These are phyloP conservation scores for Nicator chloris DNA, from an alignment of 2,113 vertebrate genomes.

Conservation along the genomic window DNA sequence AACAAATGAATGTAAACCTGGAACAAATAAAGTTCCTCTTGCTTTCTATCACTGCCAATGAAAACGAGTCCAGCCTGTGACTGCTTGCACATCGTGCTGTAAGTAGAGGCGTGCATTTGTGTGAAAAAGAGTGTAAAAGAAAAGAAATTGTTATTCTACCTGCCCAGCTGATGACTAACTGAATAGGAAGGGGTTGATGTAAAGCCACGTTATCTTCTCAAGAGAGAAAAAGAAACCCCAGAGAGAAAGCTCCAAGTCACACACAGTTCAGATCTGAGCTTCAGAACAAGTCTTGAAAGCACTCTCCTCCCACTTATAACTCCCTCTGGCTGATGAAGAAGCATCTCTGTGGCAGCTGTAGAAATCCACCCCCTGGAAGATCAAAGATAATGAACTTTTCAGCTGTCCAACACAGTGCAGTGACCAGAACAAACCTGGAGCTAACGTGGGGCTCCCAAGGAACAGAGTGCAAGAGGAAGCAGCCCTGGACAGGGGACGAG, in stretches of 20 bases:
- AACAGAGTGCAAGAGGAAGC: background rate
- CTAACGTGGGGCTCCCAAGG: accelerated
- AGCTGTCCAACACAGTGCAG: background rate
- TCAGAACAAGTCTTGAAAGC: background rate
- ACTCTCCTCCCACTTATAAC: background rate
- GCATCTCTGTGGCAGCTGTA: background rate
- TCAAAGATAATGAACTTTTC: background rate
- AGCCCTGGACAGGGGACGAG: background rate
- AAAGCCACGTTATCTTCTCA: background rate
- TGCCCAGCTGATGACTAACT: background rate
- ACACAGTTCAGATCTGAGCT: background rate
- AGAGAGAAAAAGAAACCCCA: background rate
- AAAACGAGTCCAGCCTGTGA: background rate
- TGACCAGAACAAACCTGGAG: background rate
- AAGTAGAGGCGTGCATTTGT: background rate
- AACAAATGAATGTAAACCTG: background rate
- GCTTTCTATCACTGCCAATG: background rate
- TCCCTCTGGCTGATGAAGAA: background rate
- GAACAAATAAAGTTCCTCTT: background rate
- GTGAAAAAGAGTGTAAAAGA: background rate
- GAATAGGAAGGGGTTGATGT: background rate
- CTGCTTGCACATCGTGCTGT: background rate
- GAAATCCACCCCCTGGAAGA: background rate
- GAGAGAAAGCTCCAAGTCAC: background rate
- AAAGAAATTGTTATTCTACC: background rate